Evolutionary conservation across 2,113 vertebrate species (phyloP), one percentile per base, ranked within the genome.

Genomic region (Campylomormyrus numenius): DNA sequence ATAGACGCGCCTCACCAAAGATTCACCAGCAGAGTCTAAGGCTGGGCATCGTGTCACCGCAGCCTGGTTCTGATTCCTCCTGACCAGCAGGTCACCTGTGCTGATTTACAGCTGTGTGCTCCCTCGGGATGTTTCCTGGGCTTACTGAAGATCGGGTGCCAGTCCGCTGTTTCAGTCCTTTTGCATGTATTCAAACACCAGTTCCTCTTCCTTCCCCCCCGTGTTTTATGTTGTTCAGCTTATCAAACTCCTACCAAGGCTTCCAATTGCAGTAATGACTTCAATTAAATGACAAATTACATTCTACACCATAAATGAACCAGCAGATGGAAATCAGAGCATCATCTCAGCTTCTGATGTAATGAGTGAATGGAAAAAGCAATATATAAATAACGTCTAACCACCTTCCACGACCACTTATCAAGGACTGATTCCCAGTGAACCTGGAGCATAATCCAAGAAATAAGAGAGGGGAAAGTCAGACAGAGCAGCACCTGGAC

Each of bases 281-380:
- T 80, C 74, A 42, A 42, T 42, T 80, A 42, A 80, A 80, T 80
- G 74, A 80, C 74, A 80, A 80, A 80, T 80, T 80, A 42, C 74
- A 42, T 80, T 80, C 74, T 19, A 19, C 74, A 15, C 74, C 35
- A 0, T 80, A 80, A 80, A 80, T 42, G 13, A 35, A 19, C 74
- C 74, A 70, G 62, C n/a, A 31, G 62, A 13, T 70, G 27, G 62
- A 70, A 70, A 31, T 10, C 62, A 70, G 35, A 19, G 35, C 74
- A 80, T 80, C 35, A 42, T 42, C 5, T 35, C 74, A 42, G 74
- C 70, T 39, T 77, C 70, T 77, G 70, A 39, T 80, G 35, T 19
- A 42, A 39, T 39, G 74, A 42, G 74, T 19, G 74, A 80, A 80
- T 17, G 17, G 35, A 0, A 80, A 42, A 42, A 80, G n/a, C n/a